phyloP scores from a whole-genome alignment of 2,797 vertebrate species.

The Enteromius radiatus region DNA sequence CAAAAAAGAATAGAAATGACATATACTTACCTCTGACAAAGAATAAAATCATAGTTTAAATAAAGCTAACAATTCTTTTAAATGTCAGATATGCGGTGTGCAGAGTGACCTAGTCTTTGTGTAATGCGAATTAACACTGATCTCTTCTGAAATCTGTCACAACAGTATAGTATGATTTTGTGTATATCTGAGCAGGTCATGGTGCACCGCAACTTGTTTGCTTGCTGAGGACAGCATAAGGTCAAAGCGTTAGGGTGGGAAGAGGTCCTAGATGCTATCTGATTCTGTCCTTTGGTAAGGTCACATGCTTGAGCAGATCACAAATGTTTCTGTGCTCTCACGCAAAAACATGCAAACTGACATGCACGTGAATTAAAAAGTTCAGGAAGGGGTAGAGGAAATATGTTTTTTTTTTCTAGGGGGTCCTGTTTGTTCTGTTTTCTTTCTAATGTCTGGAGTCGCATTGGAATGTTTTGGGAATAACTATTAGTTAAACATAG shows the following conservation, averaged over 20 bases:
- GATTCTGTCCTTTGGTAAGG: slow-evolving; percentile 12
- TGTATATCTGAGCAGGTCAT: slow-evolving; percentile 39
- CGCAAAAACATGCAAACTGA: not conserved
- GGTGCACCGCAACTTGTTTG: slow-evolving; percentile 14
- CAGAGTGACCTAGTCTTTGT: slow-evolving; percentile 9
- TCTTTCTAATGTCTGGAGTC: slow-evolving; percentile 12
- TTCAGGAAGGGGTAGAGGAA: slow-evolving; percentile 3
- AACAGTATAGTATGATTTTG: not conserved
- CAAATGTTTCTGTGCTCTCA: slow-evolving; percentile 7
- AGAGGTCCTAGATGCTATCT: slow-evolving; percentile 11
- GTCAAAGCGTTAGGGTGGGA: not conserved
- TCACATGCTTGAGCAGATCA: slow-evolving; percentile 24
- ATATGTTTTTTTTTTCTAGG: not conserved
- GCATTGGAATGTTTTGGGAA: slow-evolving; percentile 8
- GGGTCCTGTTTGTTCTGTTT: slow-evolving; percentile 4
- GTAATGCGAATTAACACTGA: not conserved
- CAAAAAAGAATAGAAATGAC: not conserved
- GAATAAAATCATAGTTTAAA: not conserved
- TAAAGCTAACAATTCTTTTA: not conserved
- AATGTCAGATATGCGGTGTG: not conserved
- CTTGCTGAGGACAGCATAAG: not conserved
- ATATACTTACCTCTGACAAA: not conserved
- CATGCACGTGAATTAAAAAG: slow-evolving; percentile 8
- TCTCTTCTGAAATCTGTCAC: not conserved
- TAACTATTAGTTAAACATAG: slow-evolving; percentile 13